Base-by-base conservation (phyloP, 2,888 invertebrate species). In the Eurytoma adleriae region DNA sequence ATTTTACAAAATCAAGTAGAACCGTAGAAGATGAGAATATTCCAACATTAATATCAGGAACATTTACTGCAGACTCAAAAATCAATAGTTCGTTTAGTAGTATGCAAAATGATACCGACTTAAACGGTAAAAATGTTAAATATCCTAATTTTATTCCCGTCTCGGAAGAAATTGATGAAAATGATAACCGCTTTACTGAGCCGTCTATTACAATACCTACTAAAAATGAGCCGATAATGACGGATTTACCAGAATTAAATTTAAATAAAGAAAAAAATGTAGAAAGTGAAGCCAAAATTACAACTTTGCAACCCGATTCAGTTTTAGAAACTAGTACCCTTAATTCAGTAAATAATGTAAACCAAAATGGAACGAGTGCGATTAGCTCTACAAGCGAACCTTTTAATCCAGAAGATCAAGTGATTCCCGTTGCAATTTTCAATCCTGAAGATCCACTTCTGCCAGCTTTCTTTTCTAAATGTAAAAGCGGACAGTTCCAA, bases 401-500 rank as follows among this genome's bases (percentile, higher is more conserved):
- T 14, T 24, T 18, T 40, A 52, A 73, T 12, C 56, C 76, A 5
- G 67, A 78, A 56, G 27, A 68, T 24, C 13, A 24, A 13, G 69
- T 7, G 14, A 72, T 75, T 48, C 75, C 81, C 68, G 78, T 78
- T 61, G 52, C 64, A 30, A 48, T 70, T 64, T 12, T 73, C 76
- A 69, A 48, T 14, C n/a, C 66, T 10, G 64, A 64, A 62, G 50
- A 72, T n/a, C 16, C 13, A 67, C 0, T n/a, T 16, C 30, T 70
- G 3, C 48, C 18, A 84, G 72, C 18, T 75, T 79, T 86, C 18
- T 93, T 92, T 83, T 92, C 92, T 0, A 92, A 93, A 87, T 93
- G 94, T 84, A 91, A 92, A 40, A 88, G 91, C 59, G 93, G 93
- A 0, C 93, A 94, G 86, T 94, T 93, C 85, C 93, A 93, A 84